Evolutionary conservation across 2,888 invertebrate species (phyloP).

Genomic region (Theristus sp.): DNA sequence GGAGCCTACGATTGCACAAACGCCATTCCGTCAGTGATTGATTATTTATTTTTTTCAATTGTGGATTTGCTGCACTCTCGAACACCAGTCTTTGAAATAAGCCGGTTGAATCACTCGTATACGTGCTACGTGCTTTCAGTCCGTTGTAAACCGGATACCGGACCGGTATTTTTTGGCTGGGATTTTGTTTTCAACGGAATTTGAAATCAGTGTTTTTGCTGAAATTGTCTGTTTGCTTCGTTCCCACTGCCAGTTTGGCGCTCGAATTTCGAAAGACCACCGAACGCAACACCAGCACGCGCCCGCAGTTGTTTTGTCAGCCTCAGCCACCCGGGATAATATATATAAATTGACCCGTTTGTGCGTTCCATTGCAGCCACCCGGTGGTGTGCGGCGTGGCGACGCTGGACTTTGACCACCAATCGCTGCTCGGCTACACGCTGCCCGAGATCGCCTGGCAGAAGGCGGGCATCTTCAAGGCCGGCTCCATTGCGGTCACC

Average conservation of each 20-base stretch:
- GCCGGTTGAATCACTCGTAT: neutral
- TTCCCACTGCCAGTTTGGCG: too few relatives aligned
- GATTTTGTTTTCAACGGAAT: too few relatives aligned
- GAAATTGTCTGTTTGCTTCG: too few relatives aligned
- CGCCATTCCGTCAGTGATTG: conserved; percentile 48
- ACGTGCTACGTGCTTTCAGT: too few relatives aligned
- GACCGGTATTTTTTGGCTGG: too few relatives aligned
- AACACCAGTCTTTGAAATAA: neutral
- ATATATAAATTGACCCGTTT: too few relatives aligned
- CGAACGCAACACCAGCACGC: too few relatives aligned
- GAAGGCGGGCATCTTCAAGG: conserved; percentile 85
- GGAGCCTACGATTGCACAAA: conserved; percentile 87
- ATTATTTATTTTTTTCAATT: neutral
- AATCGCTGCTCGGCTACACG: conserved; percentile 56
- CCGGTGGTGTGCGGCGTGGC: conserved; percentile 73
- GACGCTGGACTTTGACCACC: conserved; percentile 76
- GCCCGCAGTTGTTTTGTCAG: too few relatives aligned
- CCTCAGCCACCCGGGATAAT: too few relatives aligned
- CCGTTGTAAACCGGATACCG: too few relatives aligned
- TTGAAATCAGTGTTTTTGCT: too few relatives aligned
- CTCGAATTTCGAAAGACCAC: too few relatives aligned
- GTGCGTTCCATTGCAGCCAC: conserved; percentile 42
- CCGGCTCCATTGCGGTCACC: conserved; percentile 12
- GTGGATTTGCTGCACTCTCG: neutral
- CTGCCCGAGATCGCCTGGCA: conserved; percentile 74